Evolutionary conservation across 2,113 vertebrate species (phyloP).

Genomic region (Thalassarche chlororhynchos): DNA sequence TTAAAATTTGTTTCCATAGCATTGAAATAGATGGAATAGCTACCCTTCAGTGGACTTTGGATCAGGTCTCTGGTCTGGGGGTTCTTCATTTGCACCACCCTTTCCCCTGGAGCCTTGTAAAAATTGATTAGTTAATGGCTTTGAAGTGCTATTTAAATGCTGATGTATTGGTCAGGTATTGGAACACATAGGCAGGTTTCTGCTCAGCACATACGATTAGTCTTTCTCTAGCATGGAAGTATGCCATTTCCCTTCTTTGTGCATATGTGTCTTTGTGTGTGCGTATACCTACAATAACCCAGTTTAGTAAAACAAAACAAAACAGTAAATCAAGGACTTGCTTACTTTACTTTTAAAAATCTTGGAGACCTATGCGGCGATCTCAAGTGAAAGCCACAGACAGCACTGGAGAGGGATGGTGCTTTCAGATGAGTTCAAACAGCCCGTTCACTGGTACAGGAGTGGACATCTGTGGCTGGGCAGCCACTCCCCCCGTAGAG

Average conservation of each 20-base stretch:
- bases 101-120: constrained; percentile 15
- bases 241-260: background rate
- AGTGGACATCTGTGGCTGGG: background rate
- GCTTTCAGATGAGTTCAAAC: background rate
- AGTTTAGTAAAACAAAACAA: background rate
- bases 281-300: background rate
- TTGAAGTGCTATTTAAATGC: constrained; percentile 29
- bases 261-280: background rate
- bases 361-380: background rate
- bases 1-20: background rate
- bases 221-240: background rate
- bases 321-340: background rate
- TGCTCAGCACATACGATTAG: background rate
- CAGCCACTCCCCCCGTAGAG: background rate
- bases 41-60: background rate
- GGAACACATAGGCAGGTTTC: background rate
- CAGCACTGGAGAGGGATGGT: background rate
- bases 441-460: background rate
- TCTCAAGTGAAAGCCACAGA: background rate
- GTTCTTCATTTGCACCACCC: background rate
- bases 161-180: background rate
- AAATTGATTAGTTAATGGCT: constrained; percentile 51
- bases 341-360: background rate
- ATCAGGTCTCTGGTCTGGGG: background rate
- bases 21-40: background rate